Base-by-base conservation (phyloP, 2,113 vertebrate species). In the Saccopteryx bilineata region DNA sequence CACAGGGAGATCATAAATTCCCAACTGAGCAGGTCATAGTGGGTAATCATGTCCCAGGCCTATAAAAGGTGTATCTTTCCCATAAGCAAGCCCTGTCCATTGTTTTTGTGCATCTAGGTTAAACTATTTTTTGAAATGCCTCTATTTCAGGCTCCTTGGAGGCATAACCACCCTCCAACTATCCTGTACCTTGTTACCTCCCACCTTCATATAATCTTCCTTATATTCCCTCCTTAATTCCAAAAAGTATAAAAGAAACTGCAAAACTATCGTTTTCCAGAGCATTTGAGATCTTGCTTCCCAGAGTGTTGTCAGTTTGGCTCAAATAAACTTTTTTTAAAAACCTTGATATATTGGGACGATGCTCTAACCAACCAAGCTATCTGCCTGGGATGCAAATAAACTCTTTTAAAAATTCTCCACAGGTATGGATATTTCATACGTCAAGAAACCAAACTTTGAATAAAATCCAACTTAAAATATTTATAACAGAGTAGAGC, bases 391-490 rank as follows among this genome's bases (percentile, higher is more conserved):
- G 39, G 39, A 39, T 3, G 2, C 39, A 39, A 39, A 39, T 39
- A 39, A 39, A 39, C 39, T 39, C 39, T 39, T 39, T 39, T 39
- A 39, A 39, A 58, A 66, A 66, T n/a, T 66, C 65, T 66, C 65
- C n/a, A n/a, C 5, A 66, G 28, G 65, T 66, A 3, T 66, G 65
- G 65, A 66, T 10, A 66, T 66, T 23, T n/a, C 65, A 31, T 66
- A 66, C 13, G 17, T n/a, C 5, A 12, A 66, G 28, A 66, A 8
- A 66, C 50, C 54, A 90, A 87, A 87, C 9, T 63, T 54, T 65
- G 79, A 91, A 69, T 79, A 85, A 92, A 92, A 78, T 14, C 68
- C 48, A 87, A 60, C 50, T 87, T 21, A 80, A 79, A 88, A 60
- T 28, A 39, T 5, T 14, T 13, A 5, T 33, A 83, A 87, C 5